Conservation (phyloP, 2,888 invertebrate genomes). For the Limnephilus lunatus region DNA sequence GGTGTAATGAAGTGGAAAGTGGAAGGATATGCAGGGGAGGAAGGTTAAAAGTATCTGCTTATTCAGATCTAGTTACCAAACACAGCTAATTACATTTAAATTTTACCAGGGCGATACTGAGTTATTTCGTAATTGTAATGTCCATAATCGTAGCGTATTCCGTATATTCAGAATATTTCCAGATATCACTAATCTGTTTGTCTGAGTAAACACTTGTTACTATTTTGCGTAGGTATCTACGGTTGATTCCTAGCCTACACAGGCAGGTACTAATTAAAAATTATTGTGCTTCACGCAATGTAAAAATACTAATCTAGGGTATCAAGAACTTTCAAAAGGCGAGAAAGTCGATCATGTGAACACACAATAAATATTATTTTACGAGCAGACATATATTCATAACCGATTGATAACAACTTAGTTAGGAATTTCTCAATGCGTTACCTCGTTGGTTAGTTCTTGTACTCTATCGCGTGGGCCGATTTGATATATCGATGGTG, state of each 20-base stretch:
- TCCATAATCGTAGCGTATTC: too few relatives aligned
- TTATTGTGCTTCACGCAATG: background rate
- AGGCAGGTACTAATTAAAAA: background rate
- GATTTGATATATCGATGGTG: background rate
- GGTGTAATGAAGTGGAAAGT: too few relatives aligned
- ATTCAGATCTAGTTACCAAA: too few relatives aligned
- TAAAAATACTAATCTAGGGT: background rate
- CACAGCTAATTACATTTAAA: too few relatives aligned
- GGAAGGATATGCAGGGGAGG: too few relatives aligned
- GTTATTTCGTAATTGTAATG: too few relatives aligned
- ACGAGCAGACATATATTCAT: background rate
- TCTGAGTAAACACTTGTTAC: too few relatives aligned
- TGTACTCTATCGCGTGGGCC: background rate
- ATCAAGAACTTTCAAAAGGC: background rate
- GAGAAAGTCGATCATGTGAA: constrained; percentile 1
- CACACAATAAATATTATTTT: constrained; percentile 5
- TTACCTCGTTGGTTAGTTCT: background rate
- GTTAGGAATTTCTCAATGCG: background rate
- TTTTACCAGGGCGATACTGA: too few relatives aligned
- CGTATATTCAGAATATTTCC: too few relatives aligned
- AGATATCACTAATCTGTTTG: too few relatives aligned
- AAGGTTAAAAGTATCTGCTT: too few relatives aligned
- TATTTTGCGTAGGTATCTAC: too few relatives aligned
- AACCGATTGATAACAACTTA: background rate
- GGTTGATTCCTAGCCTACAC: background rate